These are phyloP conservation scores for Conchocele bisecta DNA, from an alignment of 2,888 invertebrate genomes.

Conservation along the genomic window DNA sequence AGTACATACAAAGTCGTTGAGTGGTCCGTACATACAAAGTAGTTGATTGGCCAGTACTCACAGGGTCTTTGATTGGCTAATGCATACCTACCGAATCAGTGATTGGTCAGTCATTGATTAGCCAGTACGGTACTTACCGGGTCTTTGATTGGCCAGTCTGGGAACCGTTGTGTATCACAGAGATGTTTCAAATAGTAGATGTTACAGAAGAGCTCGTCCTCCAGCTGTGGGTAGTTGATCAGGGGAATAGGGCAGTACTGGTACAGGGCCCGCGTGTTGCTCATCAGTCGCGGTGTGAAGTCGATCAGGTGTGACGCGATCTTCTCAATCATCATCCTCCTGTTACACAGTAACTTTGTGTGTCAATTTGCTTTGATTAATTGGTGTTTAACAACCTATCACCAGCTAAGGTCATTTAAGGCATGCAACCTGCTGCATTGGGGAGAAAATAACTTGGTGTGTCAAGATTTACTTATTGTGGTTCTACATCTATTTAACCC, in stretches of 20 bases:
- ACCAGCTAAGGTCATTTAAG: too few relatives aligned
- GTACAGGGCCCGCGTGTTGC: conserved; percentile 97
- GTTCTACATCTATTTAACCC: neutral
- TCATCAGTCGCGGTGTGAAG: conserved; percentile 96
- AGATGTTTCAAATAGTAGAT: conserved; percentile 98
- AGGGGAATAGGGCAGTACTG: conserved; percentile 97
- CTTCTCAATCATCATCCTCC: conserved; percentile 97
- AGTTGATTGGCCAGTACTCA: conserved; percentile 84
- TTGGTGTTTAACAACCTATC: too few relatives aligned
- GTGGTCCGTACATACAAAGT: too few relatives aligned
- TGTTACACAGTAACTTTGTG: conserved; percentile 74
- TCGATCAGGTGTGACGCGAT: conserved; percentile 98
- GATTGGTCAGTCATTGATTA: too few relatives aligned
- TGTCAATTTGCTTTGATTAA: too few relatives aligned
- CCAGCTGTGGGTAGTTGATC: conserved; percentile 95
- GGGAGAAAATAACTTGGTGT: neutral
- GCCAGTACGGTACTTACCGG: conserved; percentile 93
- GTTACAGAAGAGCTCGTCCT: conserved; percentile 98
- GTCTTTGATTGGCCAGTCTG: conserved; percentile 98
- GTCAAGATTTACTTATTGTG: too few relatives aligned
- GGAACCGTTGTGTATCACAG: conserved; percentile 93
- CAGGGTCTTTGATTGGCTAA: conserved; percentile 97
- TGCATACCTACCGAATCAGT: too few relatives aligned
- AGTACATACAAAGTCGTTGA: too few relatives aligned
- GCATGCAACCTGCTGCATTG: too few relatives aligned